Evolutionary conservation across 2,113 vertebrate genomes (phyloP).

Genomic region (Pomatostomus ruficeps): DNA sequence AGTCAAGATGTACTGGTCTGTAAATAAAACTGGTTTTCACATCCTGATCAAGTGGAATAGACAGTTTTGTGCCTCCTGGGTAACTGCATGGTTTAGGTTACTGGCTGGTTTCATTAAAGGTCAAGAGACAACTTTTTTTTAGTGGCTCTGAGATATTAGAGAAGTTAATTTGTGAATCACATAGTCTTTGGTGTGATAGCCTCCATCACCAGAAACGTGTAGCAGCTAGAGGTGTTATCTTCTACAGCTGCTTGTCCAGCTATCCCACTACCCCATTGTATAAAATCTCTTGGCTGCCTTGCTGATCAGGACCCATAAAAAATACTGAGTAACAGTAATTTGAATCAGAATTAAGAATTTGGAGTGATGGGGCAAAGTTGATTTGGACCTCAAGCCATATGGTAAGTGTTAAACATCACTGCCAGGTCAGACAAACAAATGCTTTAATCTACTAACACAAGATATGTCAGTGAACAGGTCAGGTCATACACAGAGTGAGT

Average conservation of each 20-base stretch:
- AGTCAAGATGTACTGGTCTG: background rate
- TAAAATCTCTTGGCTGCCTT: background rate
- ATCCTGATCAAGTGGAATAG: background rate
- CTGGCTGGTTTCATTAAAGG: background rate
- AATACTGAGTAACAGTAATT: background rate
- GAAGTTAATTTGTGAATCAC: background rate
- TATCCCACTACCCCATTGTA: background rate
- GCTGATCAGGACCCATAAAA: background rate
- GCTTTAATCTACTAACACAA: background rate
- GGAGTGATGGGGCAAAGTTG: rapidly evolving
- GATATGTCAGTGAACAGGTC: background rate
- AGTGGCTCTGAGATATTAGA: background rate
- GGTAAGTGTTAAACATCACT: background rate
- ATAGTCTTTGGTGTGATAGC: background rate
- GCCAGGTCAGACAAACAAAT: background rate
- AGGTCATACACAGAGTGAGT: background rate
- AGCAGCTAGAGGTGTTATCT: background rate
- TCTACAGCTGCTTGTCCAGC: background rate
- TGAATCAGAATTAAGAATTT: background rate
- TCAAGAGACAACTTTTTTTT: background rate
- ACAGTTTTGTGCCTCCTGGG: background rate
- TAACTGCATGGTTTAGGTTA: background rate
- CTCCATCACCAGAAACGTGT: background rate
- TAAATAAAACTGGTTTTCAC: background rate
- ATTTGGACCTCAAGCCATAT: background rate